Conservation (phyloP, 1,140 invertebrate genomes). For the Tetramorium parvispinum region DNA sequence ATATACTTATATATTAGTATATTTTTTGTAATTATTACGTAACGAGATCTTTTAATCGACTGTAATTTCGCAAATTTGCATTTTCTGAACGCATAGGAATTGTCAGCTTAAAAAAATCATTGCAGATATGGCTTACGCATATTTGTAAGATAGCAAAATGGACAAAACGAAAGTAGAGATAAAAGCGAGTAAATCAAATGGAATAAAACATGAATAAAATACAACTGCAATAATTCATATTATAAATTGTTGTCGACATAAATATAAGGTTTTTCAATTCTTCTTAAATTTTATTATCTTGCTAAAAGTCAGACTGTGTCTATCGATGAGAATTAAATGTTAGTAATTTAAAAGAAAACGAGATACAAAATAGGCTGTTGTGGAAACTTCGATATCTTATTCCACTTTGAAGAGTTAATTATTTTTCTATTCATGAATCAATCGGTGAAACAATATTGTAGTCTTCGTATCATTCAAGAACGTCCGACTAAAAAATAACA, state of each 20-base stretch:
- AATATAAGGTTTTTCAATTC: too few relatives aligned
- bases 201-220: background rate
- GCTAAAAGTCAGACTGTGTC: background rate
- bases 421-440: background rate
- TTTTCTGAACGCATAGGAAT: background rate
- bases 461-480: background rate
- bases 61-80: background rate
- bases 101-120: background rate
- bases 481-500: too few relatives aligned
- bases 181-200: background rate
- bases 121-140: background rate
- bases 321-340: background rate
- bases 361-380: background rate
- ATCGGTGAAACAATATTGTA: background rate
- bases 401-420: background rate
- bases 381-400: background rate
- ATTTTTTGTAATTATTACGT: background rate
- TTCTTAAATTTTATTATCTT: too few relatives aligned
- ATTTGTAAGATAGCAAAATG: too few relatives aligned
- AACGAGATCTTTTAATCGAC: background rate
- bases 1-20: too few relatives aligned
- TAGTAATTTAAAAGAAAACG: background rate
- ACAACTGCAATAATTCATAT: background rate
- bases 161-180: background rate
- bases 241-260: background rate